Conservation (phyloP, 1,140 invertebrate genomes). For the Teleogryllus occipitalis region DNA sequence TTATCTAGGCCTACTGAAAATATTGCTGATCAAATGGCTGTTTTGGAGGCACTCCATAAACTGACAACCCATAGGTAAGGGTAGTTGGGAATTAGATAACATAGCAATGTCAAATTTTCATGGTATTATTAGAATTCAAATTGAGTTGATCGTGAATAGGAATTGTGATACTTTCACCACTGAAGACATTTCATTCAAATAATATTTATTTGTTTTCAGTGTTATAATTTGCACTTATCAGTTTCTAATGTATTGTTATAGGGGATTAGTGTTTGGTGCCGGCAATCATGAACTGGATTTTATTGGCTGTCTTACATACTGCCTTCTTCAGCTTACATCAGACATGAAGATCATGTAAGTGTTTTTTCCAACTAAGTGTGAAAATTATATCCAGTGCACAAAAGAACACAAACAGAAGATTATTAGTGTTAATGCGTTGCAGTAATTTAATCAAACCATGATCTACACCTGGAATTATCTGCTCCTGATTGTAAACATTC, state of each 20-base stretch:
- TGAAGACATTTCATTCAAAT: too few species aligned
- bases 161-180: too few species aligned
- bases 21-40: constrained; percentile 82
- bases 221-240: too few species aligned
- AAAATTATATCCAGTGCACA: not conserved
- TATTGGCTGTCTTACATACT: constrained; percentile 90
- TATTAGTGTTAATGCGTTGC: not conserved
- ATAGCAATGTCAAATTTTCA: constrained; percentile 12
- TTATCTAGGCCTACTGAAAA: constrained; percentile 84
- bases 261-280: constrained; percentile 81
- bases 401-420: not conserved
- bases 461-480: not conserved
- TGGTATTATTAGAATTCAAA: too few species aligned
- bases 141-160: too few species aligned
- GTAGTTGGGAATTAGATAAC: not conserved
- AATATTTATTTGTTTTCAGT: too few species aligned
- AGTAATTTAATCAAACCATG: not conserved
- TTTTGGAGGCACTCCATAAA: constrained; percentile 88
- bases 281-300: constrained; percentile 93
- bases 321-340: constrained; percentile 85
- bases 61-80: constrained; percentile 65
- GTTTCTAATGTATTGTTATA: constrained; percentile 29
- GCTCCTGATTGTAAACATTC: not conserved
- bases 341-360: constrained; percentile 72
- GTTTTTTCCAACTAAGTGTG: not conserved